Evolutionary conservation across 2,888 invertebrate genomes (phyloP).

Genomic region (Onchidella celtica): DNA sequence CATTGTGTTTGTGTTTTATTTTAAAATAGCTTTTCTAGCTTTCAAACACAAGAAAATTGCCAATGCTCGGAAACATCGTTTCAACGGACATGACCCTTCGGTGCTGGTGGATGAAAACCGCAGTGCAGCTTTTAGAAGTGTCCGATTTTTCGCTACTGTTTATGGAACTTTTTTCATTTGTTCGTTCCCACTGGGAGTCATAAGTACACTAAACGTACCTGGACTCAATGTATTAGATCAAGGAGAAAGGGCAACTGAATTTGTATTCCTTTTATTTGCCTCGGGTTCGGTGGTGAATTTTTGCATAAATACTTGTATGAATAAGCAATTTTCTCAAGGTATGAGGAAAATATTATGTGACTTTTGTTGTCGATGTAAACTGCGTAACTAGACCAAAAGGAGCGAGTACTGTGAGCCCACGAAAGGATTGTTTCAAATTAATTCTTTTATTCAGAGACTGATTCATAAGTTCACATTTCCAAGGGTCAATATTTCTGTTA

Average conservation of each 20-base stretch:
- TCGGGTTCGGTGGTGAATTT: neutral
- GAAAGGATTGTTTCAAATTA: too few relatives aligned
- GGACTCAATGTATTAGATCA: too few relatives aligned
- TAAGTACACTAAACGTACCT: neutral
- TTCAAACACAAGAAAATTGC: neutral
- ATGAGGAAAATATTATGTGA: neutral
- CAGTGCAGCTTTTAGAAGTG: neutral
- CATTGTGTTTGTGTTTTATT: neutral
- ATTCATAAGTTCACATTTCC: too few relatives aligned
- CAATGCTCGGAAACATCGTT: neutral
- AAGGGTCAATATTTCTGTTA: too few relatives aligned
- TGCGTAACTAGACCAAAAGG: too few relatives aligned
- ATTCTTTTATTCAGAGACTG: too few relatives aligned
- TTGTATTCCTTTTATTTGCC: neutral
- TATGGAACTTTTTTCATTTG: neutral
- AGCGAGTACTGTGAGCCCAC: too few relatives aligned
- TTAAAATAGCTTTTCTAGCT: slow-evolving; percentile 6
- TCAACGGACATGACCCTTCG: neutral
- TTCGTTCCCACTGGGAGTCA: neutral
- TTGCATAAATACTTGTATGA: neutral
- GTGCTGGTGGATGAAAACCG: neutral
- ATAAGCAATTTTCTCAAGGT: neutral
- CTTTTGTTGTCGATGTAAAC: too few relatives aligned
- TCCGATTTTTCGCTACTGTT: neutral
- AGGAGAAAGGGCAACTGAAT: neutral